Percentiles rank a stretch among this genome's conserved stretches.
Conservation (phyloP, 2,797 vertebrate genomes). For the Chlorospingus flavigularis region DNA sequence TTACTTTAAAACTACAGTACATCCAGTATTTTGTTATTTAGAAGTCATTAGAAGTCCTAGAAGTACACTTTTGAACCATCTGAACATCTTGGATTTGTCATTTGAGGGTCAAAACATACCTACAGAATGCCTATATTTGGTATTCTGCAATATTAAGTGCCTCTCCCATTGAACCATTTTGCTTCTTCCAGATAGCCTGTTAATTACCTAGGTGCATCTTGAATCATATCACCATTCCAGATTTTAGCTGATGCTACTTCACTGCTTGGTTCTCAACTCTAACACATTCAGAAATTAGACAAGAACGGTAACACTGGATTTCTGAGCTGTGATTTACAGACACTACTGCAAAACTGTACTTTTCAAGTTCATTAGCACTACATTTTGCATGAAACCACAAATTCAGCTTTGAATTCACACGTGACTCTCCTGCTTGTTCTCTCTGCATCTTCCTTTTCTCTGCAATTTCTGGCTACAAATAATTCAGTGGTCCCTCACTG, state of each 20-base stretch:
- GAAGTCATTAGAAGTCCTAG: background rate
- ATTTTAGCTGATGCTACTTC: background rate
- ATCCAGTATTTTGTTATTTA: background rate
- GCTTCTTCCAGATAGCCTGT: background rate
- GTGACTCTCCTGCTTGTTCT: background rate
- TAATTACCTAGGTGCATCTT: background rate
- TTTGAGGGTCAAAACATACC: background rate
- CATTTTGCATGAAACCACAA: conserved; percentile 14
- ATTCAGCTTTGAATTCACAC: background rate
- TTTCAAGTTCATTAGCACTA: background rate
- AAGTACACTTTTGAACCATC: background rate
- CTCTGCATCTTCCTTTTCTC: background rate
- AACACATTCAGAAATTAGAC: background rate
- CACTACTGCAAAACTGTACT: background rate
- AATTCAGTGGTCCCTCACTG: background rate
- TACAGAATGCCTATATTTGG: background rate
- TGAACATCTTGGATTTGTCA: background rate
- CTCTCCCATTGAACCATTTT: background rate
- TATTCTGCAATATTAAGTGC: background rate
- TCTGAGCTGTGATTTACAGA: background rate
- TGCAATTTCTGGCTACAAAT: background rate
- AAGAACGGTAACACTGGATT: background rate
- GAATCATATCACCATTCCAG: background rate
- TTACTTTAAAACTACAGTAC: background rate
- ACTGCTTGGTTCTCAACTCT: background rate